These are phyloP conservation scores for Pyrrhia umbra DNA, from an alignment of 2,888 invertebrate species.

Conservation along the genomic window DNA sequence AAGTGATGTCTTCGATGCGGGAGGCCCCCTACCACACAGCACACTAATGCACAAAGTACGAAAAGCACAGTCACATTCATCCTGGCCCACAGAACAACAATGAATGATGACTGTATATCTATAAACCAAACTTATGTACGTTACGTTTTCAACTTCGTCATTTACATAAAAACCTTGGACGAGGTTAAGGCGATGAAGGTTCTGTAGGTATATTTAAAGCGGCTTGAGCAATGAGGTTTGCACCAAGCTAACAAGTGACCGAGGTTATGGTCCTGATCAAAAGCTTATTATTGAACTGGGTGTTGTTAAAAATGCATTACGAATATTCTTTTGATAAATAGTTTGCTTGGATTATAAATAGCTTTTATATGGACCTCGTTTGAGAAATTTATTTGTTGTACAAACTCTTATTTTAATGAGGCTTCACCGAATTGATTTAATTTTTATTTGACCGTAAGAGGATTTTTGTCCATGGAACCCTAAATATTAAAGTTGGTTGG, in stretches of 20 bases:
- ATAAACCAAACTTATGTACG: slow-evolving; percentile 34
- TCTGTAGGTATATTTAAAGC: slow-evolving; percentile 33
- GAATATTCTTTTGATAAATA: background rate
- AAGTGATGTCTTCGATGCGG: background rate
- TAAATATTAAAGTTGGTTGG: slow-evolving; percentile 12
- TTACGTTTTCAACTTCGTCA: slow-evolving; percentile 33
- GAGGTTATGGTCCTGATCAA: slow-evolving; percentile 21
- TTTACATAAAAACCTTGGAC: slow-evolving; percentile 40
- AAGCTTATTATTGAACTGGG: slow-evolving; percentile 19
- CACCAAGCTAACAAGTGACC: background rate
- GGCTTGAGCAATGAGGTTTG: slow-evolving; percentile 2
- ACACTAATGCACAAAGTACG: slow-evolving; percentile 18
- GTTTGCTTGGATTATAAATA: slow-evolving; percentile 14
- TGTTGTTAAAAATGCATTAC: slow-evolving; percentile 27
- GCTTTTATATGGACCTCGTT: slow-evolving; percentile 12
- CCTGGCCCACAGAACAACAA: slow-evolving; percentile 30
- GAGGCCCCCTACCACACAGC: background rate
- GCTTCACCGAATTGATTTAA: slow-evolving; percentile 1
- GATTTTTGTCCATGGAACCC: slow-evolving; percentile 14
- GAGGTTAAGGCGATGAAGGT: slow-evolving; percentile 42
- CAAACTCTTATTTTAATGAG: background rate
- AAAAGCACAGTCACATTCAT: slow-evolving; percentile 38
- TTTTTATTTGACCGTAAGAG: background rate
- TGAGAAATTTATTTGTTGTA: background rate
- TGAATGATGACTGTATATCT: slow-evolving; percentile 40